phyloP scores from a whole-genome alignment of 2,797 vertebrate species.

The Menidia menidia region DNA sequence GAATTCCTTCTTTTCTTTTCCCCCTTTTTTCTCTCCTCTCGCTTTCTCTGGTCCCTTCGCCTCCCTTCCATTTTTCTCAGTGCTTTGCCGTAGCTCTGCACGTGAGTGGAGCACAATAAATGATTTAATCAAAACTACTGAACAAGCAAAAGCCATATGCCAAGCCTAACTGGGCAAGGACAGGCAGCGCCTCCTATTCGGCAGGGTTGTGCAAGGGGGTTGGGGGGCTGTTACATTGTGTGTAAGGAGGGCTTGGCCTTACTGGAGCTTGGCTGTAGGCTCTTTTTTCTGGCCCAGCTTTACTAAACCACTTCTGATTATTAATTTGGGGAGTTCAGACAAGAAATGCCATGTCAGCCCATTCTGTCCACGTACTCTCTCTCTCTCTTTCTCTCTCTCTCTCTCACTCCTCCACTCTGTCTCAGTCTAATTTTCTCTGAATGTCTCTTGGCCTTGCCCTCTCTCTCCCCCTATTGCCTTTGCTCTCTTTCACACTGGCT shows the following conservation, averaged over 20 bases:
- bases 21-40: constrained; percentile 52
- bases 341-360: constrained; percentile 82
- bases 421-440: constrained; percentile 27
- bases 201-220: background rate
- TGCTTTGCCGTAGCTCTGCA: constrained; percentile 80
- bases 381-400: constrained; percentile 23
- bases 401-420: too few species aligned
- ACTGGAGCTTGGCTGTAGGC: constrained; percentile 73
- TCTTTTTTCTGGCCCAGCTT: constrained; percentile 76
- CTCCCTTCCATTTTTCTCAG: constrained; percentile 60
- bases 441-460: constrained; percentile 39
- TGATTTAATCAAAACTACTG: constrained; percentile 85
- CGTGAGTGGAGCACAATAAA: constrained; percentile 85
- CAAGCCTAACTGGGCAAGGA: constrained; percentile 67
- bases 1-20: constrained; percentile 40
- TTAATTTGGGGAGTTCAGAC: constrained; percentile 85
- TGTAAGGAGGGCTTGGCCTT: constrained; percentile 61
- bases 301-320: constrained; percentile 82
- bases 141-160: constrained; percentile 84
- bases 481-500: constrained; percentile 45
- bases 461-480: constrained; percentile 22
- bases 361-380: constrained; percentile 68
- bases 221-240: constrained; percentile 37
- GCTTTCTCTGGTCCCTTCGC: constrained; percentile 65
- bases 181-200: constrained; percentile 65